phyloP scores from a whole-genome alignment of 2,113 vertebrate genomes.

The Pelmatolapia mariae region DNA sequence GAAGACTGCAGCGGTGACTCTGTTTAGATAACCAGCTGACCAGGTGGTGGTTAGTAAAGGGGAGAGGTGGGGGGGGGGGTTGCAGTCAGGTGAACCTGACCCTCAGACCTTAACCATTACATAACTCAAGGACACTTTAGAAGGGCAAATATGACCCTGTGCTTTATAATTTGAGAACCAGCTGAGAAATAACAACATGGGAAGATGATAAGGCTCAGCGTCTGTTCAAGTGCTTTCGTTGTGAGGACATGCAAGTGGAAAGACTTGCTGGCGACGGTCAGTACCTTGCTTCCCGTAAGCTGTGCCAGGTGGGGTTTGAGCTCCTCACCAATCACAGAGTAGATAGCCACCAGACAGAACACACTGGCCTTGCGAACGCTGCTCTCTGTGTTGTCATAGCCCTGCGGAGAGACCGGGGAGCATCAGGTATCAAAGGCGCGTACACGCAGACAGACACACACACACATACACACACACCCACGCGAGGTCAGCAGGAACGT shows the following conservation, averaged over 20 bases:
- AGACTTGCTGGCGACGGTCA: background rate
- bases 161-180: background rate
- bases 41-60: background rate
- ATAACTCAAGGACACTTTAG: slow-evolving; percentile 27
- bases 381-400: slow-evolving; percentile 97
- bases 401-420: slow-evolving; percentile 67
- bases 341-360: slow-evolving; percentile 97
- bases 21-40: background rate
- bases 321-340: slow-evolving; percentile 97
- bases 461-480: background rate
- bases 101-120: background rate
- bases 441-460: background rate
- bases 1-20: background rate
- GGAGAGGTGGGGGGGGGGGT: background rate
- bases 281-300: slow-evolving; percentile 87
- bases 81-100: background rate
- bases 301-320: slow-evolving; percentile 97
- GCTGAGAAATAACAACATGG: slow-evolving; percentile 17
- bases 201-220: slow-evolving; percentile 38
- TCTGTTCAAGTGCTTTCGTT: background rate
- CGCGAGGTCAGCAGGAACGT: background rate
- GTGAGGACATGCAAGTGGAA: background rate
- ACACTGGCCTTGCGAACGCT: slow-evolving; percentile 98
- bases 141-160: background rate
- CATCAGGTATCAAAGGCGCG: background rate